phyloP scores from a whole-genome alignment of 2,797 vertebrate species.

The Podarcis siculus region DNA sequence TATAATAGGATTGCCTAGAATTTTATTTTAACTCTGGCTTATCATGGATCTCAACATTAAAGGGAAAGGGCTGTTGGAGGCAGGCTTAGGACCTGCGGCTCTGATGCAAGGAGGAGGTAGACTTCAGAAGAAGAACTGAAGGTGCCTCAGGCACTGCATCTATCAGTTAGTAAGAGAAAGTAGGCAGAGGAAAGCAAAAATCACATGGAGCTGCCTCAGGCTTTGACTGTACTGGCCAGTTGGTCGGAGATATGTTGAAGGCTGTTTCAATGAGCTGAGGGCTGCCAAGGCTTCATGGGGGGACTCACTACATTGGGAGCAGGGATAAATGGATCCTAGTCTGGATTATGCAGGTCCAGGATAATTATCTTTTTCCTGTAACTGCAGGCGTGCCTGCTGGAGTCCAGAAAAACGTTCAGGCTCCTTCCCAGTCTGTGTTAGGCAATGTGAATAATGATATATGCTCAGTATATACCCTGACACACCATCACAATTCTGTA shows the following conservation, averaged over 20 bases:
- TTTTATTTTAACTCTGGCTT: neutral
- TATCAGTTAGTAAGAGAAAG: neutral
- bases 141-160: neutral
- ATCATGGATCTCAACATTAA: constrained; percentile 1
- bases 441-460: neutral
- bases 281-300: neutral
- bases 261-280: neutral
- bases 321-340: neutral
- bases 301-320: neutral
- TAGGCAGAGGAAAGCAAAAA: neutral
- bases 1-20: neutral
- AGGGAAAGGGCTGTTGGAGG: neutral
- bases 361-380: neutral
- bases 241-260: neutral
- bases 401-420: neutral
- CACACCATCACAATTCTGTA: neutral
- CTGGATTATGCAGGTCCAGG: neutral
- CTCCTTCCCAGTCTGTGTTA: neutral
- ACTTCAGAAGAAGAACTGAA: constrained; percentile 4
- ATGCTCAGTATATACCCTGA: neutral
- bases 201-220: constrained; percentile 12
- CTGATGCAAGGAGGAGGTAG: neutral
- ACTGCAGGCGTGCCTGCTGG: neutral
- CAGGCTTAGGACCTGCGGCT: constrained; percentile 1
- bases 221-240: constrained; percentile 4